Evolutionary conservation across 2,113 vertebrate genomes (phyloP).

Genomic region (Mobula hypostoma): DNA sequence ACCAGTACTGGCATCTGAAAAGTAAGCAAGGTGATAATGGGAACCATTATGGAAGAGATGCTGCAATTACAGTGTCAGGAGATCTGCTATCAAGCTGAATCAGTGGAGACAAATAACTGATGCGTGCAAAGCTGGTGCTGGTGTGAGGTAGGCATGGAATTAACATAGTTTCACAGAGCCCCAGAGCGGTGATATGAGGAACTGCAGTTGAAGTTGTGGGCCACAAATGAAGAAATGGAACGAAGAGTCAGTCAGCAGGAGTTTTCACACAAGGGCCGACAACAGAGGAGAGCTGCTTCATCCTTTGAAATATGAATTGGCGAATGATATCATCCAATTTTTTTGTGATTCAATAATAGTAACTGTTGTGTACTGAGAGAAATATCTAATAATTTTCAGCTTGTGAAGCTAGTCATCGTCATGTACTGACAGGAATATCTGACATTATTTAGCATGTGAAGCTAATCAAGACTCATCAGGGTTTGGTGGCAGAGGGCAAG

Average conservation of each 20-base stretch:
- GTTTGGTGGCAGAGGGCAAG: background rate
- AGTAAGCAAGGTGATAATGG: too few relatives aligned
- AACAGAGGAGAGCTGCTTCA: background rate
- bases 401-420: background rate
- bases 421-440: background rate
- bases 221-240: background rate
- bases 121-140: too few relatives aligned
- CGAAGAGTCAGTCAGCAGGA: background rate
- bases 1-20: too few relatives aligned
- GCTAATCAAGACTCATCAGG: background rate
- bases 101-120: too few relatives aligned
- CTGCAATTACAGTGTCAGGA: background rate
- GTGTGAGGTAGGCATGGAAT: background rate
- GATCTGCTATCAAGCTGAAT: background rate
- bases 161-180: background rate
- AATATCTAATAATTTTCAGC: background rate
- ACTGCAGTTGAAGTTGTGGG: background rate
- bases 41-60: background rate
- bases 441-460: background rate
- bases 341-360: background rate
- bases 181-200: background rate
- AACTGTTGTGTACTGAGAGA: background rate
- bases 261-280: background rate
- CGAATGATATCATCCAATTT: background rate
- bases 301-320: background rate